These are phyloP conservation scores for Brachionus plicatilis DNA, from an alignment of 1,140 invertebrate species.

Conservation along the genomic window DNA sequence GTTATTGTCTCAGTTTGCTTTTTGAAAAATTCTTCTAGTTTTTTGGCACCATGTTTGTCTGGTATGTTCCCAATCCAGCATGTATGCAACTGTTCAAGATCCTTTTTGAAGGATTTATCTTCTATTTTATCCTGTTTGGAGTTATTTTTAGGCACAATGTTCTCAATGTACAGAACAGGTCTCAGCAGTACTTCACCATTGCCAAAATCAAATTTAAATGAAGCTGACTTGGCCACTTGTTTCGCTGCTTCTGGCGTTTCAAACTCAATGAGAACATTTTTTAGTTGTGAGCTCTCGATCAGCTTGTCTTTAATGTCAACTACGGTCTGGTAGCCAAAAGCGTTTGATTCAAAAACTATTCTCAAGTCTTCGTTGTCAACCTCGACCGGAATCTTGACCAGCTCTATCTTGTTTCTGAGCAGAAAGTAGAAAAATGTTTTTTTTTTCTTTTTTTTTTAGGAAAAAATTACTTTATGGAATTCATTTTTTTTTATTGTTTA, in stretches of 20 bases:
- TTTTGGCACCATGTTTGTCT: not conserved
- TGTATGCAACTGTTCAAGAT: not conserved
- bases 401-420: not conserved
- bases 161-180: not conserved
- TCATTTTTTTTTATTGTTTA: too few species aligned
- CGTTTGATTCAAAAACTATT: not conserved
- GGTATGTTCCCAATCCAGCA: slow-evolving; percentile 5
- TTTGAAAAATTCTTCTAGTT: not conserved
- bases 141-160: not conserved
- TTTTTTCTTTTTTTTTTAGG: too few species aligned
- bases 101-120: not conserved
- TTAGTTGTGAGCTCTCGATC: not conserved
- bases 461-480: too few species aligned
- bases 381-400: not conserved
- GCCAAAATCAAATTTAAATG: not conserved
- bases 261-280: not conserved
- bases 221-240: not conserved
- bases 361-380: not conserved
- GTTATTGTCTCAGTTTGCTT: not conserved
- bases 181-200: not conserved
- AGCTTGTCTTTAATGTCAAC: not conserved
- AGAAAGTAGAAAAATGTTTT: too few species aligned
- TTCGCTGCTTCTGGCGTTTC: not conserved
- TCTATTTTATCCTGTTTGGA: not conserved
- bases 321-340: not conserved